Conservation (phyloP, 2,113 vertebrate genomes). For the Eublepharis macularius region DNA sequence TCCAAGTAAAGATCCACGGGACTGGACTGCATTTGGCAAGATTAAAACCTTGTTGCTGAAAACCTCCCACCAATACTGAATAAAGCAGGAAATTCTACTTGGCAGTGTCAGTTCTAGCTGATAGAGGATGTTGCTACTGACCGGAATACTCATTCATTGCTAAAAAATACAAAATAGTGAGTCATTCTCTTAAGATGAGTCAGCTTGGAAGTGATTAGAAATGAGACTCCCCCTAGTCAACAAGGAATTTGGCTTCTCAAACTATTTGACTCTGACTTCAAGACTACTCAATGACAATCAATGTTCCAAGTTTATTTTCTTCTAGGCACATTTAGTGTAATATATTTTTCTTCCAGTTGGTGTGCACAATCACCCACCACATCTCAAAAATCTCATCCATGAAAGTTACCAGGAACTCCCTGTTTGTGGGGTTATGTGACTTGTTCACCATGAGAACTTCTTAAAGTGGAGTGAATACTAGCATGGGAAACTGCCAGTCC, state of each 20-base stretch:
- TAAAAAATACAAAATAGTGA: background rate
- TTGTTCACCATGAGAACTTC: background rate
- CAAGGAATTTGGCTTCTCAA: background rate
- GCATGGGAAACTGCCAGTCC: background rate
- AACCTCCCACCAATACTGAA: background rate
- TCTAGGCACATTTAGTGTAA: background rate
- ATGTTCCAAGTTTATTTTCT: background rate
- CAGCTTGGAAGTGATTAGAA: constrained; percentile 9
- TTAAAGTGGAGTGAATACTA: background rate
- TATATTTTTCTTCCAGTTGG: background rate
- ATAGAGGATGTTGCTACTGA: background rate
- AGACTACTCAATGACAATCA: background rate
- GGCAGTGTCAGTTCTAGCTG: background rate
- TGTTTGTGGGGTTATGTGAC: background rate
- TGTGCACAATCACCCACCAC: background rate
- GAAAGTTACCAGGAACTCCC: background rate
- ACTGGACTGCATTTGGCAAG: background rate
- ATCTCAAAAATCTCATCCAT: background rate
- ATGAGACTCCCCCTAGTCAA: background rate
- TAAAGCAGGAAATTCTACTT: background rate
- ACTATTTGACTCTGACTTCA: background rate
- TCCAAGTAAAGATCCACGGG: background rate
- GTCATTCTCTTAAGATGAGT: constrained; percentile 8
- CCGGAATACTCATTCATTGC: background rate
- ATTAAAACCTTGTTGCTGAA: background rate